Percentiles rank a stretch among this genome's conserved stretches.
These are phyloP conservation scores for Acanthosepion pharaonis DNA, from an alignment of 2,888 invertebrate genomes.

Conservation along the genomic window DNA sequence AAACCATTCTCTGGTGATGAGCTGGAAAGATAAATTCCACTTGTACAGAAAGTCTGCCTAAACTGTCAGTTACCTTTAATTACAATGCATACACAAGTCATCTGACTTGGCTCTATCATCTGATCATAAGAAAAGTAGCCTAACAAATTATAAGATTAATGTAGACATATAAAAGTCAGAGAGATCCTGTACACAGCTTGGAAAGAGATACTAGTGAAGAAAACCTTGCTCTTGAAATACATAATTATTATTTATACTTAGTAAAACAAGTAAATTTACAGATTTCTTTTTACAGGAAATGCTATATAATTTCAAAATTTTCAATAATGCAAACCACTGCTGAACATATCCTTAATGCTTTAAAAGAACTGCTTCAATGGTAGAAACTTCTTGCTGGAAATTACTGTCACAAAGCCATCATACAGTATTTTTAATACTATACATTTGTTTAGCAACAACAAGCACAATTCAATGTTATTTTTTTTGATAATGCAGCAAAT, in stretches of 20 bases:
- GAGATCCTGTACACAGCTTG: not conserved
- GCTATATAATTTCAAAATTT: not conserved
- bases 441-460: too few species aligned
- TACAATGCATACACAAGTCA: not conserved
- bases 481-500: too few species aligned
- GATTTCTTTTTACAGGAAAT: not conserved
- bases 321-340: too few species aligned
- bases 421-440: too few species aligned
- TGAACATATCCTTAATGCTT: too few species aligned
- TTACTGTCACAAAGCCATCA: too few species aligned
- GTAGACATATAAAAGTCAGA: not conserved
- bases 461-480: too few species aligned
- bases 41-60: not conserved
- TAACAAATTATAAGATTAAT: not conserved
- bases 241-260: too few species aligned
- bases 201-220: not conserved
- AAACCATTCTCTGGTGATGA: not conserved
- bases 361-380: too few species aligned
- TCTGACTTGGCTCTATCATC: not conserved
- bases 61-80: conserved; percentile 18
- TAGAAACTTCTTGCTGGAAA: too few species aligned
- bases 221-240: not conserved
- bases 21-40: not conserved
- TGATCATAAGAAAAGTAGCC: not conserved
- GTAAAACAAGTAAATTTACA: not conserved